These are phyloP conservation scores for Machimus atricapillus DNA, from an alignment of 2,888 invertebrate genomes.

Conservation along the genomic window DNA sequence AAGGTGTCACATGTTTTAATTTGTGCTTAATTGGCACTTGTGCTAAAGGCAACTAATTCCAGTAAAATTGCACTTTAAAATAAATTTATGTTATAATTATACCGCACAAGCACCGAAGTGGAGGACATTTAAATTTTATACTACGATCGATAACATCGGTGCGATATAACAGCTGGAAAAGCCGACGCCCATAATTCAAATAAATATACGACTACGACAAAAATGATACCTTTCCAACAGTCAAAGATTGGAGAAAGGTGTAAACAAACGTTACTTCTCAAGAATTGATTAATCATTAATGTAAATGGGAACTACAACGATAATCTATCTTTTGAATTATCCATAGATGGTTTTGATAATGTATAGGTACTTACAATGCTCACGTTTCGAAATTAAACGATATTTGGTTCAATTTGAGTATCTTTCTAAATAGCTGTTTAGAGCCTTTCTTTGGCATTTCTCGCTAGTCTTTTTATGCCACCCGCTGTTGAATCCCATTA, in stretches of 20 bases:
- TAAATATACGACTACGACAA: background rate
- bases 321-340: background rate
- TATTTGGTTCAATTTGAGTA: background rate
- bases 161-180: background rate
- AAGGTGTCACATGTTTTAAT: background rate
- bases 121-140: background rate
- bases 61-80: background rate
- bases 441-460: background rate
- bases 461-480: background rate
- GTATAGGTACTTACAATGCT: background rate
- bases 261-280: background rate
- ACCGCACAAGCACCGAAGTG: background rate
- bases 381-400: background rate
- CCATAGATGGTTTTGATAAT: background rate
- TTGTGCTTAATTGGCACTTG: background rate
- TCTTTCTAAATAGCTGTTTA: background rate
- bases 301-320: background rate
- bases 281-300: background rate
- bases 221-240: background rate
- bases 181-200: background rate
- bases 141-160: background rate
- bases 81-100: background rate
- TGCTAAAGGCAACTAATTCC: background rate
- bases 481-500: background rate
- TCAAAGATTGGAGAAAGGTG: background rate